Base-by-base conservation (phyloP, 1,140 invertebrate genomes). In the Eueides isabella region DNA sequence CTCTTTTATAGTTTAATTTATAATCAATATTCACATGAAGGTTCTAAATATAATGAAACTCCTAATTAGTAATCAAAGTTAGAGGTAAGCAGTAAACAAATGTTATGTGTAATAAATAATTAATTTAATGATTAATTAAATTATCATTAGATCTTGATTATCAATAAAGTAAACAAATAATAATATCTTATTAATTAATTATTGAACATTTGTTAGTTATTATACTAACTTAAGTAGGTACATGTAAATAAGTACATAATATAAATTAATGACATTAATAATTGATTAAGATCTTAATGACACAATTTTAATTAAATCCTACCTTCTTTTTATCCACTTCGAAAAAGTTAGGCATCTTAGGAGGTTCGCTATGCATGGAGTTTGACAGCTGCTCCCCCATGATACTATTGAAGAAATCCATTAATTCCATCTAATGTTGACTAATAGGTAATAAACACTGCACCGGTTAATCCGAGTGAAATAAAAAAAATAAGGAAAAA, bases 271-370 rank as follows among this genome's bases (percentile, higher is more conserved):
- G n/a, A 19, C 7, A 48, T 2, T 5, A 6, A 23, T n/a, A 48
- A 44, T 14, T 3, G 11, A 26, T 12, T 26, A 48, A 44, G 5
- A 19, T n/a, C 5, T 19, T 44, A 44, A 44, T 44, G 41, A 44
- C 41, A 9, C 0, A 26, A 66, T 30, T 29, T 19, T 14, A 41
- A 41, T 23, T 2, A 66, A 23, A 30, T 28, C 78, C 55, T 81
- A 91, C 89, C 86, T 89, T 91, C 66, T 90, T 89, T 78, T 90
- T 91, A 83, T 92, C 90, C 77, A 89, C 86, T 71, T 92, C 90
- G 72, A 89, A 90, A 72, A 92, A 90, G 76, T 90, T 92, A 2
- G 86, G 85, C 88, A 89, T 90, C 78, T 89, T 92, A 62, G 84
- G 86, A 67, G 88, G 80, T 14, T 90, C 89, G 30, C 72, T 80